Evolutionary conservation across 1,140 invertebrate species (phyloP).

Genomic region (Sarcophaga peregrina): DNA sequence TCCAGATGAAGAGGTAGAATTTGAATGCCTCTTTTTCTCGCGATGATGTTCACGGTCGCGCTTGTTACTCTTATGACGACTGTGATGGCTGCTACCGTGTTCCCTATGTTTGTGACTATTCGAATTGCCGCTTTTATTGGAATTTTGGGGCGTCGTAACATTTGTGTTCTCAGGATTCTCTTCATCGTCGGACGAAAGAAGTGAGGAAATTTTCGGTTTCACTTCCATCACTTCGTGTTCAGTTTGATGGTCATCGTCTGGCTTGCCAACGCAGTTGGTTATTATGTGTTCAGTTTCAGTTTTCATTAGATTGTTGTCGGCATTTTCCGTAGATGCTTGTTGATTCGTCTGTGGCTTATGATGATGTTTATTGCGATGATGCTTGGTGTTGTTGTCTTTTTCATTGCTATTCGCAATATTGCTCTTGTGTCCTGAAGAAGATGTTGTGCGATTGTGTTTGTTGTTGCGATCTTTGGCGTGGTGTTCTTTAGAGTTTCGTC

Average conservation of each 20-base stretch:
- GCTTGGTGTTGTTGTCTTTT: slow-evolving; percentile 32
- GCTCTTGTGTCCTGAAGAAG: slow-evolving; percentile 9
- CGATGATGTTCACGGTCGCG: slow-evolving; percentile 61
- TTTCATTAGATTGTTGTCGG: not conserved
- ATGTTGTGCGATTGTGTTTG: slow-evolving; percentile 46
- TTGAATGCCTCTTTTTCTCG: slow-evolving; percentile 61
- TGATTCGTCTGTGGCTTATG: not conserved
- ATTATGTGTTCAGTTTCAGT: not conserved
- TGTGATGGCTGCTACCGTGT: slow-evolving; percentile 50
- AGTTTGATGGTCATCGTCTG: slow-evolving; percentile 5
- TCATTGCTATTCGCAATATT: not conserved
- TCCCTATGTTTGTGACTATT: slow-evolving; percentile 40
- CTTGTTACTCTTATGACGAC: slow-evolving; percentile 51
- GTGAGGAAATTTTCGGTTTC: not conserved
- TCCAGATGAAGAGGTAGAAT: slow-evolving; percentile 48
- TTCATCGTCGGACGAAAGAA: not conserved
- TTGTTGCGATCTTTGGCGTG: slow-evolving; percentile 7
- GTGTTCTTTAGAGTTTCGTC: slow-evolving; percentile 79
- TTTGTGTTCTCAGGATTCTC: not conserved
- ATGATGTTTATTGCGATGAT: slow-evolving; percentile 36
- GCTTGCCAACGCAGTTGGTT: not conserved
- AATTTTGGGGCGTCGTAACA: not conserved
- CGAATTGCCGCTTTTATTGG: not conserved
- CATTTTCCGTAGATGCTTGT: not conserved
- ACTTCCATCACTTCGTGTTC: slow-evolving; percentile 26